Evolutionary conservation across 1,140 invertebrate genomes (phyloP), one percentile per base, ranked within the genome.

Genomic region (Drosophila santomea): DNA sequence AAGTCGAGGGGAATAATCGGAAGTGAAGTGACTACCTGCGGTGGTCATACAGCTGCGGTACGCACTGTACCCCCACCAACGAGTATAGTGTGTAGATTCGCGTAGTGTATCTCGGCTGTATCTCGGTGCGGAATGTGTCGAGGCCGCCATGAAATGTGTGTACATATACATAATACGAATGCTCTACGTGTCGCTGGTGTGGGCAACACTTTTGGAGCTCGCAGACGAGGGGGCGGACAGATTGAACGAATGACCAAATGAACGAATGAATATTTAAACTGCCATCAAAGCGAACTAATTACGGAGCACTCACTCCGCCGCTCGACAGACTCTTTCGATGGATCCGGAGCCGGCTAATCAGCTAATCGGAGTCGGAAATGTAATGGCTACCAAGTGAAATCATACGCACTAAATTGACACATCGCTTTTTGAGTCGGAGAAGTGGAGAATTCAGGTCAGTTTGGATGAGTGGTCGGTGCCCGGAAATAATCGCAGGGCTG

Each of bases 201-300:
- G 75, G 80, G 72, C 76, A 58, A 56, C 72, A 58, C 47, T 74
- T 82, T 74, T 74, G 74, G 80, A 74, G 60, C 60, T 7, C 38
- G 41, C 54, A 15, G 48, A 47, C n/a, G 39, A 32, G 14, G 54
- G 15, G 15, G n/a, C 48, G 59, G 45, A 20, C 52, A 59, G 32
- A 72, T 71, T 52, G 20, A 20, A 20, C 20, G 20, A 20, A 20
- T 20, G 20, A 20, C 1, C 20, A 2, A 20, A 20, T 20, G 2
- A 20, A 39, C 69, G 35, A 39, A 72, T 72, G 66, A 60, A 72
- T 73, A 35, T 72, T 72, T 52, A 51, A 73, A 28, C 47, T 52
- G 67, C 35, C 68, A 73, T 60, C 56, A 25, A 74, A 51, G 48
- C 20, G 28, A 67, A 61, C 60, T 74, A 78, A 74, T 74, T 78